These are phyloP conservation scores for Ophion slaviceki DNA, from an alignment of 2,888 invertebrate genomes.

Conservation along the genomic window DNA sequence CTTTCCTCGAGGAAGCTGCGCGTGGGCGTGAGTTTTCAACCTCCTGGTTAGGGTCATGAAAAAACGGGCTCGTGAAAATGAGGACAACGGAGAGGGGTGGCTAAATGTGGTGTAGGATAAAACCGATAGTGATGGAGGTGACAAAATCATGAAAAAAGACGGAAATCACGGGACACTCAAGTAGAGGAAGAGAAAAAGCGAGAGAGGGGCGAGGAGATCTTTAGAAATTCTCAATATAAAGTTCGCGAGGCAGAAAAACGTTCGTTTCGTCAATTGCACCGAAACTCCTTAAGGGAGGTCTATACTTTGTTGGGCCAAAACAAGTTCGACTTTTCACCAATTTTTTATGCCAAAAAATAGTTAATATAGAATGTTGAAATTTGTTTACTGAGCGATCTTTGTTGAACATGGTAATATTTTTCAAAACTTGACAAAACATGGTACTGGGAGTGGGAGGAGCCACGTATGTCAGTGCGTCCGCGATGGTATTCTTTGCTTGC, in stretches of 20 bases:
- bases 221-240: constrained; percentile 63
- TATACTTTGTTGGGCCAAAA: too few species aligned
- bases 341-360: too few species aligned
- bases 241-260: constrained; percentile 42
- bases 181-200: constrained; percentile 14
- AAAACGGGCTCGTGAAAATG: constrained; percentile 58
- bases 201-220: constrained; percentile 21
- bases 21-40: constrained; percentile 34
- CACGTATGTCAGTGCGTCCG: too few species aligned
- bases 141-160: constrained; percentile 26
- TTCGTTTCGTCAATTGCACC: too few species aligned
- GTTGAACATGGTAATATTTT: too few species aligned
- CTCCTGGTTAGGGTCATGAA: constrained; percentile 52
- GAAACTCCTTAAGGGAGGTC: too few species aligned
- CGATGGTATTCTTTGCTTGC: too few species aligned
- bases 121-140: constrained; percentile 20
- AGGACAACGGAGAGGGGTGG: constrained; percentile 19
- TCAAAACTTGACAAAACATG: too few species aligned
- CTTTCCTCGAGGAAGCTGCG: neutral
- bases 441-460: too few species aligned
- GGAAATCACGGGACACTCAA: constrained; percentile 52
- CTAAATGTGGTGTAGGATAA: neutral
- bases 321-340: too few species aligned
- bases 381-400: too few species aligned
- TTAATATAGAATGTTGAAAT: too few species aligned